A percentile compares a stretch with the other conserved stretches of the same genome.
phyloP scores from a whole-genome alignment of 2,113 vertebrate species.

The Pomatorhinus ruficollis region DNA sequence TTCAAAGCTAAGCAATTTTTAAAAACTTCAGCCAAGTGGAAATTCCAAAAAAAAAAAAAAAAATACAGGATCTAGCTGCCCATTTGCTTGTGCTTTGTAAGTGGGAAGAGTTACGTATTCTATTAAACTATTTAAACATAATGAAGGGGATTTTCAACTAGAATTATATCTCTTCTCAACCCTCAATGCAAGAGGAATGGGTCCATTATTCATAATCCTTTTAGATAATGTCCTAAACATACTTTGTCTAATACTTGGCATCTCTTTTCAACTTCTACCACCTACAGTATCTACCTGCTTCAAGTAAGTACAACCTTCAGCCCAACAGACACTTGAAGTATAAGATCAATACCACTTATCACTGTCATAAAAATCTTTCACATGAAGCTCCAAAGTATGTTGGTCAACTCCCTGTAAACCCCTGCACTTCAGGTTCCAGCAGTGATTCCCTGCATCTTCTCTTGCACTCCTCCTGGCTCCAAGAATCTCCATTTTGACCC shows the following conservation, averaged over 20 bases:
- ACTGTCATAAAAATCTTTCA: background rate
- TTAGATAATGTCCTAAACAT: background rate
- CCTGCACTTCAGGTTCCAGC: background rate
- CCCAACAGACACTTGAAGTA: background rate
- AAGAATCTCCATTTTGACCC: background rate
- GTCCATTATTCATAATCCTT: background rate
- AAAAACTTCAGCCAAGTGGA: background rate
- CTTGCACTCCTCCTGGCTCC: background rate
- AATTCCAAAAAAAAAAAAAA: background rate
- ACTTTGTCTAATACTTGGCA: background rate
- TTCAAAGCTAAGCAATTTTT: background rate
- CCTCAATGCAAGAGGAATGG: background rate
- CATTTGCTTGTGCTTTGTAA: background rate
- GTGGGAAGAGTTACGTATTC: background rate
- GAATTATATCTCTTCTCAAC: background rate
- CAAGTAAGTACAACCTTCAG: background rate
- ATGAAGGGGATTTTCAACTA: background rate
- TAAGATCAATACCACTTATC: background rate
- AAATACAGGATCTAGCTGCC: background rate
- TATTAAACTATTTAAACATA: background rate
- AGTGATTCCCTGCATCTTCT: background rate
- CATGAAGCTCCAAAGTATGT: background rate
- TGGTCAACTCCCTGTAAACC: background rate
- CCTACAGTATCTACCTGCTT: background rate
- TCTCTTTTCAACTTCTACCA: background rate